Evolutionary conservation across 2,888 invertebrate genomes (phyloP).

Genomic region (Hypomecis punctinalis): DNA sequence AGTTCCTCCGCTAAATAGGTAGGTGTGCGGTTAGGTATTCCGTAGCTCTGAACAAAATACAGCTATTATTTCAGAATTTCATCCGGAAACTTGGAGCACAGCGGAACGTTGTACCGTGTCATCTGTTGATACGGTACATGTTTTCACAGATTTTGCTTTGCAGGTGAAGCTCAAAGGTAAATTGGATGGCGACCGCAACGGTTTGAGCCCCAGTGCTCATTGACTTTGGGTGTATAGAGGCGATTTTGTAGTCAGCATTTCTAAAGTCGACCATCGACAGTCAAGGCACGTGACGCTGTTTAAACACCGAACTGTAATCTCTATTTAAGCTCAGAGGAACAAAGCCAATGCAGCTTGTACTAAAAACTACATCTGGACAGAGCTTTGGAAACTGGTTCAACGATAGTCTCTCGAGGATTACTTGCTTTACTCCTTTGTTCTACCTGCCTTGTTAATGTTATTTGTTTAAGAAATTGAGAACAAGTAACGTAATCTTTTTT

Average conservation of each 20-base stretch:
- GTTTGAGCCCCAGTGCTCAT: conserved; percentile 54
- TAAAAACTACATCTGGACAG: conserved; percentile 27
- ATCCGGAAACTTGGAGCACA: conserved; percentile 38
- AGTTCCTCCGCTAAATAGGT: too few species aligned
- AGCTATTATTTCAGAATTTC: conserved; percentile 49
- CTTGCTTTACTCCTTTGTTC: neutral
- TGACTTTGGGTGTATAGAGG: conserved; percentile 53
- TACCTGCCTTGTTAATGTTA: too few species aligned
- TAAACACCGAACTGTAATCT: conserved; percentile 31
- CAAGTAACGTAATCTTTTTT: too few species aligned
- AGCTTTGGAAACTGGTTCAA: conserved; percentile 19
- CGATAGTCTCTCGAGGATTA: conserved; percentile 22
- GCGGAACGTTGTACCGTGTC: conserved; percentile 7
- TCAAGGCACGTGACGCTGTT: conserved; percentile 30
- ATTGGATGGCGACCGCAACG: conserved; percentile 73
- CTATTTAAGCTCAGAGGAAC: conserved; percentile 29
- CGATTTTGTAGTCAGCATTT: conserved; percentile 51
- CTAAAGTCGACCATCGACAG: conserved; percentile 33
- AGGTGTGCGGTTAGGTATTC: neutral
- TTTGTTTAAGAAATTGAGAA: too few species aligned
- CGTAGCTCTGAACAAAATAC: conserved; percentile 17
- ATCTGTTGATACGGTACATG: conserved; percentile 45
- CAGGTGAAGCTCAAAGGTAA: conserved; percentile 69
- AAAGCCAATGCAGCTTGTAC: conserved; percentile 29
- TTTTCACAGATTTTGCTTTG: conserved; percentile 54